Evolutionary conservation across 2,797 vertebrate genomes (phyloP).

Genomic region (Pseudochaenichthys georgianus): DNA sequence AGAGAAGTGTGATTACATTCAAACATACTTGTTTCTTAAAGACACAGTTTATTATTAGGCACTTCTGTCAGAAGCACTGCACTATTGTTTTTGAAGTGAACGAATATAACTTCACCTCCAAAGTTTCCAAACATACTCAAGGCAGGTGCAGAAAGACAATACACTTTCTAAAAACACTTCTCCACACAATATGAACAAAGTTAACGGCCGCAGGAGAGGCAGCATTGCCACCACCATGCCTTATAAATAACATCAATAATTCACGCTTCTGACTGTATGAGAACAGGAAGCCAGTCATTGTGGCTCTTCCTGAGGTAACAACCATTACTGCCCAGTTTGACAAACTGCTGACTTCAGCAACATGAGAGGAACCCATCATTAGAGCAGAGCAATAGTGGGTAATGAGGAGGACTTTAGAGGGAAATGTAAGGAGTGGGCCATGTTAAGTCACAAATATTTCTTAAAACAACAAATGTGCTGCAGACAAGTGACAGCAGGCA

Average conservation of each 20-base stretch:
- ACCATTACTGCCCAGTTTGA: neutral
- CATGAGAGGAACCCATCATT: constrained; percentile 11
- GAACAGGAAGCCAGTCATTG: constrained; percentile 32
- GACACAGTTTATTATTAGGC: neutral
- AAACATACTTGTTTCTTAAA: neutral
- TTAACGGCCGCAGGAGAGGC: constrained; percentile 3
- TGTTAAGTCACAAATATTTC: neutral
- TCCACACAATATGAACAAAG: neutral
- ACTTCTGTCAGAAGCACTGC: neutral
- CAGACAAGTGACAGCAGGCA: neutral
- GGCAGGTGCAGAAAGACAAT: neutral
- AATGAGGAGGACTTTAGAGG: neutral
- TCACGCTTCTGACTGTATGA: neutral
- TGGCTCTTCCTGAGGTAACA: constrained; percentile 18
- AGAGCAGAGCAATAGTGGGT: constrained; percentile 4
- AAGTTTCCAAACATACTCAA: neutral
- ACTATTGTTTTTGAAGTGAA: neutral
- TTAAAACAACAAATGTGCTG: neutral
- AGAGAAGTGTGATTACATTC: constrained; percentile 14
- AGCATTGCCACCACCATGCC: rapidly evolving
- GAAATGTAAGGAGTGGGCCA: neutral
- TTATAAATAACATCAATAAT: neutral
- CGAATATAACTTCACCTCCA: neutral
- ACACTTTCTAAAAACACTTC: neutral
- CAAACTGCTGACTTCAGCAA: constrained; percentile 51